Evolutionary conservation across 2,797 vertebrate genomes (phyloP).

Genomic region (Danio jaintianensis): DNA sequence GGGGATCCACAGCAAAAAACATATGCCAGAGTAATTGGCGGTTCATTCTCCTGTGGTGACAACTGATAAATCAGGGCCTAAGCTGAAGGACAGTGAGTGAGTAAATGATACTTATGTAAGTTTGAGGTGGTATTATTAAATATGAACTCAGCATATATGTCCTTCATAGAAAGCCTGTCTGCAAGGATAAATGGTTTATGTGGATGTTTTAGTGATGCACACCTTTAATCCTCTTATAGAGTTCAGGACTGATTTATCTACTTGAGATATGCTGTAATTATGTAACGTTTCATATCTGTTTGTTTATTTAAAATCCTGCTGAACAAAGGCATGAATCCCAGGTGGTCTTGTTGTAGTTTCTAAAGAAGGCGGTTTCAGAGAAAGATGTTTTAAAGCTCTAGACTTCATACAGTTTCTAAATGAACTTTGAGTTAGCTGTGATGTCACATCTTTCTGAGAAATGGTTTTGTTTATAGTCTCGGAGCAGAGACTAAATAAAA

Average conservation of each 20-base stretch:
- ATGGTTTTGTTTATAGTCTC: not conserved
- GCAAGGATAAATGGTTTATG: not conserved
- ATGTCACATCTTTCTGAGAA: not conserved
- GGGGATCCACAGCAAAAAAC: no score
- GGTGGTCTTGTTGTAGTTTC: not conserved
- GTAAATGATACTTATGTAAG: no score
- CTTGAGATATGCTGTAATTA: slow-evolving; percentile 35
- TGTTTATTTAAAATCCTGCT: not conserved
- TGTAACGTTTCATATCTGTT: slow-evolving; percentile 30
- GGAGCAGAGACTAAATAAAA: not conserved
- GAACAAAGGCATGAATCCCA: slow-evolving; percentile 1
- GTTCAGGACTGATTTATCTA: slow-evolving; percentile 11
- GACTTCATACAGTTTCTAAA: not conserved
- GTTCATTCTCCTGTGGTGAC: no score
- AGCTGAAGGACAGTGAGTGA: no score
- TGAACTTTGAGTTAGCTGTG: not conserved
- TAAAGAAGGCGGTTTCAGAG: not conserved
- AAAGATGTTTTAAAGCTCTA: slow-evolving; percentile 7
- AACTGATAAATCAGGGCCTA: no score
- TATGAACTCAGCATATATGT: not conserved
- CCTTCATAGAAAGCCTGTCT: not conserved
- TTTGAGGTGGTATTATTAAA: no score
- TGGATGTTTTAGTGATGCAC: not conserved
- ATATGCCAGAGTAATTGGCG: no score
- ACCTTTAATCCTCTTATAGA: slow-evolving; percentile 38